Evolutionary conservation across 37 sponge, comb jelly and placozoan genomes (phyloP), one percentile per base, ranked within the genome.

Genomic region (Eunapius fragilis): DNA sequence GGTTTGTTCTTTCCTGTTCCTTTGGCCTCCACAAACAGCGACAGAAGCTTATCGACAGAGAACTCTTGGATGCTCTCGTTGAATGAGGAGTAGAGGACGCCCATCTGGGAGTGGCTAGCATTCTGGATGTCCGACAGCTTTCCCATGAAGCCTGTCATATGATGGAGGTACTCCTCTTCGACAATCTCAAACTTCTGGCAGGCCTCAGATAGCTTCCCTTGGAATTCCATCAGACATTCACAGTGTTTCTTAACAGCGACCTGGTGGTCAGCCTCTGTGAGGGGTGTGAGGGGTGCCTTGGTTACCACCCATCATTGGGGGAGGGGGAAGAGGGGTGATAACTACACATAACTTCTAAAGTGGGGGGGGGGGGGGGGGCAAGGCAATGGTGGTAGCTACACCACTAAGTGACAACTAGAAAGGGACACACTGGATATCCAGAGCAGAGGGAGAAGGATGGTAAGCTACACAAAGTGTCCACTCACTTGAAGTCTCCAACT

Each of bases 1-100:
- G 94, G 94, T 78, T 79, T 87, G 9, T 87, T 86, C 49, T 41
- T 78, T 10, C 94, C 94, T 17, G 94, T 94, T 81, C 86, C 92
- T 37, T 91, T 94, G 37, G 69, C 69, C 25, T 77, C 41, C 12
- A 83, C 74, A 41, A 91, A 91, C 30, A 75, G 70, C 0, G 71
- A 38, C 32, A 94, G 80, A 30, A 94, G 73, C 34, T 82, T 73
- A 75, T 94, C 83, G 0, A 80, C 89, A 25, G 89, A 77, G 14
- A 90, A 72, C 11, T 33, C 32, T 28, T 85, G 82, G 70, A 94
- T 30, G 67, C 81, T 80, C 23, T 48, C 79, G 35, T 79, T 80
- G 35, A 90, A 11, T 0, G 34, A 69, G 25, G 38, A 28, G 49
- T 84, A 79, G 33, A 73, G 31, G 27, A 81, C 37, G 5, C 28